Evolutionary conservation across 2,888 invertebrate species (phyloP).

Genomic region (Didymodactylos carnosus): DNA sequence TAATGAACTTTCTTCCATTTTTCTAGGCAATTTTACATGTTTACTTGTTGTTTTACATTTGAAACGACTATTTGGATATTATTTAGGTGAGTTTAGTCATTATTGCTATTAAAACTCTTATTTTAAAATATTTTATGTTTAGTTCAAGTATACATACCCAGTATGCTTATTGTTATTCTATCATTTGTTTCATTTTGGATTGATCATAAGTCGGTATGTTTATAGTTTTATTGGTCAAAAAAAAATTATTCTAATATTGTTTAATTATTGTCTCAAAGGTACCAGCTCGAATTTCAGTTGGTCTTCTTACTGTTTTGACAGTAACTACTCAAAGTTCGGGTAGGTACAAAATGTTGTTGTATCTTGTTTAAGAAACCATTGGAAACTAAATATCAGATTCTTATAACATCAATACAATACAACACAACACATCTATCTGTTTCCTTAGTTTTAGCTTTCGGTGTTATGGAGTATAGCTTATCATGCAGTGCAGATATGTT

Average conservation of each 20-base stretch:
- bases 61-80: conserved; percentile 14
- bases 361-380: neutral
- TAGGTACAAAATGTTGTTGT: conserved; percentile 6
- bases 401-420: no score
- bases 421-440: no score
- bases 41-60: conserved; percentile 10
- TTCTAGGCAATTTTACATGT: conserved; percentile 11
- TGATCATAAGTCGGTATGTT: conserved; percentile 12
- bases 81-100: neutral
- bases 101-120: neutral
- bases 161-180: conserved; percentile 8
- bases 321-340: conserved; percentile 15
- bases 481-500: neutral
- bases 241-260: no score
- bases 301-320: conserved; percentile 13
- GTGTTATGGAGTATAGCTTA: no score
- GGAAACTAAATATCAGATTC: no score
- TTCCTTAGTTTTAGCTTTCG: no score
- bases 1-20: no score
- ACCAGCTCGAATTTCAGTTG: conserved; percentile 15
- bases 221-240: no score
- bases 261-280: no score
- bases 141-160: conserved; percentile 13
- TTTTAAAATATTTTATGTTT: neutral
- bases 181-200: conserved; percentile 14